These are phyloP conservation scores for Spilarctia lutea DNA, from an alignment of 2,888 invertebrate genomes.

Conservation along the genomic window DNA sequence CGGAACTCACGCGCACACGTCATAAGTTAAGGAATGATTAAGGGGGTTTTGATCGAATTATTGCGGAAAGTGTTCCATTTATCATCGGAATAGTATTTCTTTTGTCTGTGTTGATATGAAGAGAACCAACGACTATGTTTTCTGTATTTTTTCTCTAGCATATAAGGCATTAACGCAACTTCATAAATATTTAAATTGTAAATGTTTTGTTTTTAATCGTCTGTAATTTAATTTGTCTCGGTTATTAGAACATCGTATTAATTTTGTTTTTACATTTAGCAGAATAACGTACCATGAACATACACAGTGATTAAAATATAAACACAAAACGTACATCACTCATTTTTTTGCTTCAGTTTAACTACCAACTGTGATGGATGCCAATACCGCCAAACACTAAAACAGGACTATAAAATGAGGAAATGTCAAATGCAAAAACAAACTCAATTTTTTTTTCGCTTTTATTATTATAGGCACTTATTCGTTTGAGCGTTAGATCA, in stretches of 20 bases:
- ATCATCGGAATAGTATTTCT: slow-evolving; percentile 39
- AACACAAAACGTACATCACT: not conserved
- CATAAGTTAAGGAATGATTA: slow-evolving; percentile 59
- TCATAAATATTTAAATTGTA: not conserved
- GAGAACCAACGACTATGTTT: not conserved
- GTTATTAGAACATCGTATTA: not conserved
- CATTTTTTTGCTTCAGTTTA: not conserved
- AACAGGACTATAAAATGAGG: slow-evolving; percentile 51
- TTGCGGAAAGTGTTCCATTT: slow-evolving; percentile 58
- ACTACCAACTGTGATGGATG: slow-evolving; percentile 39
- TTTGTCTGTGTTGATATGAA: slow-evolving; percentile 25
- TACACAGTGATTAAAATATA: not conserved
- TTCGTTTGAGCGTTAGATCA: slow-evolving; percentile 56
- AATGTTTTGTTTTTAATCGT: not conserved
- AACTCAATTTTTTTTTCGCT: slow-evolving; percentile 47
- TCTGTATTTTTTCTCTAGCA: no score
- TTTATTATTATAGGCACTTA: slow-evolving; percentile 62
- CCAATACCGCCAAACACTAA: slow-evolving; percentile 50
- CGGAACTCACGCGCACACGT: slow-evolving; percentile 40
- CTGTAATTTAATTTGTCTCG: not conserved
- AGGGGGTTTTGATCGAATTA: slow-evolving; percentile 64
- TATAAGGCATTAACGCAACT: not conserved
- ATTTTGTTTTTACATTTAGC: not conserved
- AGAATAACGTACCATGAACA: not conserved
- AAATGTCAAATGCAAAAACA: slow-evolving; percentile 55